Evolutionary conservation across 1,140 invertebrate genomes (phyloP).

Genomic region (Aplysia californica): DNA sequence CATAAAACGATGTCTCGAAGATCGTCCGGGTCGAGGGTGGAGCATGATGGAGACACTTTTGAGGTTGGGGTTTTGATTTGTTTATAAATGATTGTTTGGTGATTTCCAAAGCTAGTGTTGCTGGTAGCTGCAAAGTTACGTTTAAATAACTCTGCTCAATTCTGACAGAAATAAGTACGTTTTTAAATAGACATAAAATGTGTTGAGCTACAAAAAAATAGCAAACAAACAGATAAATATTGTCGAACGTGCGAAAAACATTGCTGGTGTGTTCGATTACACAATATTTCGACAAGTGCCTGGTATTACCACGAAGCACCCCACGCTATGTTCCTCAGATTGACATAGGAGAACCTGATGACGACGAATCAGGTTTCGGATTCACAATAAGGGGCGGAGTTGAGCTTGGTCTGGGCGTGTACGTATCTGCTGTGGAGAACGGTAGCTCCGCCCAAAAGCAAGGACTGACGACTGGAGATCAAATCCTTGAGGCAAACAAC

Average conservation of each 20-base stretch:
- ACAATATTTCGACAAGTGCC: too few species aligned
- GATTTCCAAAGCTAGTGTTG: too few species aligned
- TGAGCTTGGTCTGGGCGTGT: constrained; percentile 57
- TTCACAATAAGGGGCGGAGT: constrained; percentile 60
- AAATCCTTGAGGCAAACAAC: constrained; percentile 55
- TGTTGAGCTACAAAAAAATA: too few species aligned
- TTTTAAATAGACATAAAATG: too few species aligned
- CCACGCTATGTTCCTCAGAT: constrained; percentile 18
- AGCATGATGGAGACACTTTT: not conserved
- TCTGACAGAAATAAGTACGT: too few species aligned
- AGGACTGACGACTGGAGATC: constrained; percentile 52
- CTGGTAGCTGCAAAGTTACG: too few species aligned
- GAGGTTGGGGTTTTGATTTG: constrained; percentile 9
- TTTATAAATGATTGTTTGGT: too few species aligned
- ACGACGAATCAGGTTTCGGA: constrained; percentile 43
- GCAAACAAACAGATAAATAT: too few species aligned
- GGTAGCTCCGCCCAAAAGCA: constrained; percentile 46
- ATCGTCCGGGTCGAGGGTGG: not conserved
- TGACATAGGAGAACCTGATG: constrained; percentile 8
- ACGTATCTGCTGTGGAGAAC: constrained; percentile 51
- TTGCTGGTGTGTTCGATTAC: too few species aligned
- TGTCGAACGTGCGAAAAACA: too few species aligned
- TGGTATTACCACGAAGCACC: too few species aligned
- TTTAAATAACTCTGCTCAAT: too few species aligned
- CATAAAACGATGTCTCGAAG: not conserved